These are phyloP conservation scores for Tetragonula carbonaria DNA, from an alignment of 2,888 invertebrate species.

Conservation along the genomic window DNA sequence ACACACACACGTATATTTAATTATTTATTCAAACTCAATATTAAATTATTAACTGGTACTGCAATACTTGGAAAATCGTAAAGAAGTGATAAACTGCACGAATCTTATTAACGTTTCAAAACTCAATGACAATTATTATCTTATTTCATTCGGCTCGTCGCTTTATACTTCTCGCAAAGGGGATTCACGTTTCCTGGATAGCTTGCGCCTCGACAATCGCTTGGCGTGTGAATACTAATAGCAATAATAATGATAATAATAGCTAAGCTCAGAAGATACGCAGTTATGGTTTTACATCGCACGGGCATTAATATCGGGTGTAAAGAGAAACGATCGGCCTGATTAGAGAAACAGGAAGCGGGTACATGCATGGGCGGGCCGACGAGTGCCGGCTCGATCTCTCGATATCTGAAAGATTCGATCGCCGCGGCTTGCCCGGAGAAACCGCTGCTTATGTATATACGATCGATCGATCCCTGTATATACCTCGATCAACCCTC, in stretches of 20 bases:
- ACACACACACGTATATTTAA: no score
- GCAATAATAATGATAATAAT: conserved; percentile 10
- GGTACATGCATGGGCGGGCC: conserved; percentile 54
- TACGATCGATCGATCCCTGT: conserved; percentile 53
- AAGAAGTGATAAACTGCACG: not conserved
- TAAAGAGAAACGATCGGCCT: conserved; percentile 57
- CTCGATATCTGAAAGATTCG: conserved; percentile 64
- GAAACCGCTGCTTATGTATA: conserved; percentile 8
- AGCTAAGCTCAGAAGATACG: not conserved
- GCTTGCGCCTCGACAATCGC: not conserved
- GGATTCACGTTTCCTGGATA: not conserved
- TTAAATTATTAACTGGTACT: not conserved
- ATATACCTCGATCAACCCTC: conserved; percentile 24
- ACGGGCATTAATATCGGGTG: conserved; percentile 46
- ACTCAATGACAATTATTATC: not conserved
- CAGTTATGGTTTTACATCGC: conserved; percentile 7
- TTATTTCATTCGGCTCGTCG: not conserved
- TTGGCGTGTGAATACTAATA: conserved; percentile 4
- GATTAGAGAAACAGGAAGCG: conserved; percentile 72
- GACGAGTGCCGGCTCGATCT: conserved; percentile 51
- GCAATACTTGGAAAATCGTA: fast-evolving
- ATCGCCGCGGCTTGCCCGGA: conserved; percentile 48
- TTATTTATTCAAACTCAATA: no score
- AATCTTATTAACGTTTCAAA: not conserved
- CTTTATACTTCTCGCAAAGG: not conserved